Evolutionary conservation across 2,888 invertebrate genomes (phyloP), one percentile per base, ranked within the genome.

Genomic region (Pachydiplax longipennis): DNA sequence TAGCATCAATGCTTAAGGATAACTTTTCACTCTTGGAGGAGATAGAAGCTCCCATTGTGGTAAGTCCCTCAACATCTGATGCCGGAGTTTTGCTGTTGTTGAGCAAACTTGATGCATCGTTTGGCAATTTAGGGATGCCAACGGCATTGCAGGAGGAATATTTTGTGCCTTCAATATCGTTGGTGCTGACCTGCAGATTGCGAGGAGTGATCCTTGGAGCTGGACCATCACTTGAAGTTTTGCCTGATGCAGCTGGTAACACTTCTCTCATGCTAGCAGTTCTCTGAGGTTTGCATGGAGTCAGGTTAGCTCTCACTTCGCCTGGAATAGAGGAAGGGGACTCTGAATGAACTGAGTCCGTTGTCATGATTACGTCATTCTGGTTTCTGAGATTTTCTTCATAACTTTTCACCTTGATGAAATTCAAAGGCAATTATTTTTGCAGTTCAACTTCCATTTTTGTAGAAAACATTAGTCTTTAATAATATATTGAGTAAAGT

Each of bases 261-360:
- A 87, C 90, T 48, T 93, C 97, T 92, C 97, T 95, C 96, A 98
- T 97, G 93, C 98, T 98, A 81, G 97, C 97, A 31, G 97, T 97
- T 92, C 98, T 95, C 93, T 97, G 97, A 25, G 98, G 98, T 94
- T 98, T 98, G 91, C 97, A 96, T 22, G 97, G 97, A 90, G 97
- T 97, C 92, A 98, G 95, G 91, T 97, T 96, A 93, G 97, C 97
- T 93, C 98, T 95, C 92, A 97, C 97, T 95, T 97, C 97, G 93
- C 98, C 97, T 97, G 94, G 94, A 93, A 94, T 13, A 80, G 82
- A 90, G 37, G 61, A 87, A 37, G 58, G 61, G 90, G 53, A 58
- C 80, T 83, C 44, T 40, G 58, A 83, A 53, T 61, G 87, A 83
- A 91, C 73, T 80, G 83, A 91, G 90, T 48, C 87, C 87, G 37